Base-by-base conservation (phyloP, 2,888 invertebrate genomes). In the Lamellibrachia satsuma region DNA sequence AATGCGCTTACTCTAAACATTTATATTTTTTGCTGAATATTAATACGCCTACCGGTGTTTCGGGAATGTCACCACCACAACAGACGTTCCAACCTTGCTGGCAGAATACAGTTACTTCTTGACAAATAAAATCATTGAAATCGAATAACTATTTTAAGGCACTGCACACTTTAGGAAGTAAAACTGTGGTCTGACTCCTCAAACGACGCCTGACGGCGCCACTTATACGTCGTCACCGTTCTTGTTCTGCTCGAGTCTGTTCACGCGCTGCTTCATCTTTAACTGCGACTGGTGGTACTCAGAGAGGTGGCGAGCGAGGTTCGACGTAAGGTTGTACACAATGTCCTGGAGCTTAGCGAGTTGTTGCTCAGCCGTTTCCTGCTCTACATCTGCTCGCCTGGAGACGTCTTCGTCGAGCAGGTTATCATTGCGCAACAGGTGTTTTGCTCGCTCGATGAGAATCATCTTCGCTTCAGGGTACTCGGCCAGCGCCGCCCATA, bases 231-330 rank as follows among this genome's bases (percentile, higher is more conserved):
- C 75, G n/a, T 75, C 75, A 6, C 75, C 2, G 75, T 75, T 75
- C 75, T 22, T 75, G 15, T 75, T 52, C 55, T 52, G 75, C 94
- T 97, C 97, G 92, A 97, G 94, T 93, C 95, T 95, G 7, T 95
- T 95, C 93, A 99, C 97, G 95, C 98, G 97, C 96, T 98, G 98
- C 96, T 98, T 98, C 94, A 98, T 97, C 97, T 98, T 98, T 93
- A 98, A 98, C 96, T 98, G 98, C 95, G 98, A 98, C 94, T 98
- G 98, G n/a, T 98, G 98, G 95, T 98, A 98, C 95, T 98, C 98
- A 9, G 98, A 98, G 93, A 98, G 97, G 52, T 98, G 97, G 91
- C 98, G 97, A 57, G 98, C 98, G 94, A 99, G 92, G 94, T 94
- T 27, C 95, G 93, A 55, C 97, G 55, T 52, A 27, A 92, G 92